Percentiles rank a stretch among this genome's conserved stretches.
Conservation (phyloP, 2,797 vertebrate species). For the Oreochromis grahami region DNA sequence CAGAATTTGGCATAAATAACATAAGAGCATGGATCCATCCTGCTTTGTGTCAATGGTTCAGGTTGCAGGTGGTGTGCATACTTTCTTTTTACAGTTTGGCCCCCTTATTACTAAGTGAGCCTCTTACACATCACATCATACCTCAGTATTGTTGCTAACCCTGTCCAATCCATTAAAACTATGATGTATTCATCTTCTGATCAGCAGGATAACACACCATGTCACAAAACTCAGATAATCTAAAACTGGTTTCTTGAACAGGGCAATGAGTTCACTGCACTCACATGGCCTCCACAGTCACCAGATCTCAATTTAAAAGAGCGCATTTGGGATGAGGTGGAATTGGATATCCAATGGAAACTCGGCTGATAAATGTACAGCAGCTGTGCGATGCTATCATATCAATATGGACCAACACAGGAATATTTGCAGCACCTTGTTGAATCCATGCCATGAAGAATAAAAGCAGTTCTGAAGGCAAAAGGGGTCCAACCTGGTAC, state of each 20-base stretch:
- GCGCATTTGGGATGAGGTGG: neutral
- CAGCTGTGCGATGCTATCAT: neutral
- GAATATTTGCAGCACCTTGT: neutral
- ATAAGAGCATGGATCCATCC: neutral
- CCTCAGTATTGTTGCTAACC: neutral
- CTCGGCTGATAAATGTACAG: neutral
- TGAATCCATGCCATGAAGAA: neutral
- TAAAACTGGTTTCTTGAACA: neutral
- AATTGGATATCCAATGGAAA: neutral
- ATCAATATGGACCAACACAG: neutral
- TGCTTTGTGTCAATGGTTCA: neutral
- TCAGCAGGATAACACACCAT: neutral
- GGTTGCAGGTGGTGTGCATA: neutral
- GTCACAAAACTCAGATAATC: neutral
- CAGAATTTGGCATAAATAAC: slow-evolving; percentile 11
- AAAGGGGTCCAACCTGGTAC: neutral
- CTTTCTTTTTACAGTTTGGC: neutral
- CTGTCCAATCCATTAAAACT: neutral
- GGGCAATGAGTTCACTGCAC: neutral
- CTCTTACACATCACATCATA: neutral
- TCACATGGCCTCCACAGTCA: neutral
- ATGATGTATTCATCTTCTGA: neutral
- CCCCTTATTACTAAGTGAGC: neutral
- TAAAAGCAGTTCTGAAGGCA: neutral
- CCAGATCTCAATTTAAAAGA: neutral